Evolutionary conservation across 2,113 vertebrate species (phyloP).

Genomic region (Indicator maculatus): DNA sequence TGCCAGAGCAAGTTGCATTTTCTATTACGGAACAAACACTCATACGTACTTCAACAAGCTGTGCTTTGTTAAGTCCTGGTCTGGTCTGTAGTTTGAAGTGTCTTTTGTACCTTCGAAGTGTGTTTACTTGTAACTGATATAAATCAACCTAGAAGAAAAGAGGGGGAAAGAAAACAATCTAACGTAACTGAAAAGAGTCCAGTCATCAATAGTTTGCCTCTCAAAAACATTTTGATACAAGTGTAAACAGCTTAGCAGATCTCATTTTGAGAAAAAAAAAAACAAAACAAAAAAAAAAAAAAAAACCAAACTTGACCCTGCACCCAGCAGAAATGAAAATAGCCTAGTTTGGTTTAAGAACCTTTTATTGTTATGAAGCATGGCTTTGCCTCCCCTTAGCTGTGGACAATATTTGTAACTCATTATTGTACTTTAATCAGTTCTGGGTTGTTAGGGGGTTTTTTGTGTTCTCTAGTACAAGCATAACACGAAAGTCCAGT

Average conservation of each 20-base stretch:
- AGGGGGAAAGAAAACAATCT: background rate
- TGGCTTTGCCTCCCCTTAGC: background rate
- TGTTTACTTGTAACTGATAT: slow-evolving; percentile 87
- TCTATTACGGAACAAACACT: slow-evolving; percentile 41
- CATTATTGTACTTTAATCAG: background rate
- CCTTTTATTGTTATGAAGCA: background rate
- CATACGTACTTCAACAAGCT: slow-evolving; percentile 83
- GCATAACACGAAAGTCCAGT: background rate
- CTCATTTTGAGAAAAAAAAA: slow-evolving; percentile 2
- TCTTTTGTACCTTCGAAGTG: slow-evolving; percentile 86
- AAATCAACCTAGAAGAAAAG: slow-evolving; percentile 81
- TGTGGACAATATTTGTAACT: background rate
- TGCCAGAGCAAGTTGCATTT: background rate
- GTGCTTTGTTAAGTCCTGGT: slow-evolving; percentile 87
- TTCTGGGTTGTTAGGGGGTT: background rate
- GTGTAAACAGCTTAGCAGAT: background rate
- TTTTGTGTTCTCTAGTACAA: background rate
- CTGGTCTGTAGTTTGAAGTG: slow-evolving; percentile 87
- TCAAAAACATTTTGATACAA: background rate
- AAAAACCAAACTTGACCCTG: background rate
- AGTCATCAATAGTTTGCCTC: background rate
- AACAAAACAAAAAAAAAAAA: background rate
- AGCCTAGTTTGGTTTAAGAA: background rate
- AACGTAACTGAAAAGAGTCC: background rate
- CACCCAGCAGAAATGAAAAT: background rate